phyloP scores from a whole-genome alignment of 1,140 invertebrate genomes.

The Proales similis region DNA sequence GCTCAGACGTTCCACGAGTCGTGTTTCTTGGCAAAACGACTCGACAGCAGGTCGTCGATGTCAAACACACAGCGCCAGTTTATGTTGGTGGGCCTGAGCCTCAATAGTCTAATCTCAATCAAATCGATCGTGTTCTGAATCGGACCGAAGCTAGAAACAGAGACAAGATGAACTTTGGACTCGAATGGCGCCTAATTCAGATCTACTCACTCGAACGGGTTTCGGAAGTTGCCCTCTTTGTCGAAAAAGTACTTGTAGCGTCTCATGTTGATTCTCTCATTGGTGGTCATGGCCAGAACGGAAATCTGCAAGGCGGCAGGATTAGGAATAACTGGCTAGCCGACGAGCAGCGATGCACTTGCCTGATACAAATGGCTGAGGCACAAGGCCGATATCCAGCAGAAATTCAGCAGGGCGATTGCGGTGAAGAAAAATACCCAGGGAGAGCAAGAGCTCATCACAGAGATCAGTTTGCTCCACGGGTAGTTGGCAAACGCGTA shows the following conservation, averaged over 20 bases:
- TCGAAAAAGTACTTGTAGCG: conserved; percentile 76
- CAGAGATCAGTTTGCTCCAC: too few species aligned
- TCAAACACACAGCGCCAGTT: conserved; percentile 23
- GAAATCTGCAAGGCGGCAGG: conserved; percentile 54
- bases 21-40: conserved; percentile 7
- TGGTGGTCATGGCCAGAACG: conserved; percentile 77
- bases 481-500: conserved; percentile 10
- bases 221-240: conserved; percentile 73
- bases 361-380: conserved; percentile 41
- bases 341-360: background rate
- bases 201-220: conserved; percentile 70
- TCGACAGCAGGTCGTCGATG: conserved; percentile 9
- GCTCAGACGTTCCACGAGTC: background rate
- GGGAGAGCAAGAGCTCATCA: conserved; percentile 39
- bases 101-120: background rate
- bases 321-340: background rate
- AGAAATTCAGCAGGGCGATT: conserved; percentile 39
- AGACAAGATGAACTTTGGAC: background rate
- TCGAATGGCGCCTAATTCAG: background rate
- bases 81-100: background rate
- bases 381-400: conserved; percentile 39
- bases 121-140: conserved; percentile 35
- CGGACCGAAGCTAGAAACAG: conserved; percentile 13
- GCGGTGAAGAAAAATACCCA: conserved; percentile 40
- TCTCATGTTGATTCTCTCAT: conserved; percentile 86